Evolutionary conservation across 1,140 invertebrate species (phyloP).

Genomic region (Prorops nasuta): DNA sequence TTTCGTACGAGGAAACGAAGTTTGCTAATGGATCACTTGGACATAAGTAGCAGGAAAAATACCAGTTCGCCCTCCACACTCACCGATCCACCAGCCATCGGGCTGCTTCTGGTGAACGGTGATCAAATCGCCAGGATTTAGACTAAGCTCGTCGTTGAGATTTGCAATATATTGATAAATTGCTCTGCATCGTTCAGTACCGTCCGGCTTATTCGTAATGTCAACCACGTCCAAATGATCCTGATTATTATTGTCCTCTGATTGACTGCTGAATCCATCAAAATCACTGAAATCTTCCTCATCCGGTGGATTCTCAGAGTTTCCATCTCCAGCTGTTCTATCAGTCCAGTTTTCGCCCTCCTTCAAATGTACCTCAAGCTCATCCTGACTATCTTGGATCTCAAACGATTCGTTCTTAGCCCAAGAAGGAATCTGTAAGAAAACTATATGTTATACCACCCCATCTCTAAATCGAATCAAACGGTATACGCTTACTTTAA

Average conservation of each 20-base stretch:
- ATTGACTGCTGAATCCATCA: conserved; percentile 57
- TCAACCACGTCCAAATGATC: conserved; percentile 40
- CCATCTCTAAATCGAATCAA: too few relatives aligned
- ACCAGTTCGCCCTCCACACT: conserved; percentile 79
- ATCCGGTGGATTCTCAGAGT: conserved; percentile 60
- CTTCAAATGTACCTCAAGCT: conserved; percentile 37
- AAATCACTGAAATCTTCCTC: conserved; percentile 57
- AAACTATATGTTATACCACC: conserved; percentile 1
- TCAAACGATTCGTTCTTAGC: conserved; percentile 64
- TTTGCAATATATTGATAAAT: conserved; percentile 87
- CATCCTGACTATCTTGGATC: conserved; percentile 60
- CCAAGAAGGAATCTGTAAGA: conserved; percentile 73
- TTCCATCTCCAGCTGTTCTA: conserved; percentile 78
- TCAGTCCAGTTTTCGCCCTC: conserved; percentile 65
- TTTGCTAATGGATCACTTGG: conserved; percentile 62
- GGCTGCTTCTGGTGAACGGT: conserved; percentile 86
- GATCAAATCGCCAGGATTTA: conserved; percentile 82
- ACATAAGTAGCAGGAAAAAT: conserved; percentile 94
- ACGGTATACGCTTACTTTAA: conserved; percentile 66
- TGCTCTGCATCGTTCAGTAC: conserved; percentile 72
- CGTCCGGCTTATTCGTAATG: conserved; percentile 42
- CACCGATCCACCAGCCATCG: conserved; percentile 95
- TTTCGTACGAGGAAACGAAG: too few relatives aligned
- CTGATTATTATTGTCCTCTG: conserved; percentile 52
- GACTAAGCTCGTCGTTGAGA: conserved; percentile 82